phyloP scores from a whole-genome alignment of 2,797 vertebrate genomes.

The Zalophus californianus region DNA sequence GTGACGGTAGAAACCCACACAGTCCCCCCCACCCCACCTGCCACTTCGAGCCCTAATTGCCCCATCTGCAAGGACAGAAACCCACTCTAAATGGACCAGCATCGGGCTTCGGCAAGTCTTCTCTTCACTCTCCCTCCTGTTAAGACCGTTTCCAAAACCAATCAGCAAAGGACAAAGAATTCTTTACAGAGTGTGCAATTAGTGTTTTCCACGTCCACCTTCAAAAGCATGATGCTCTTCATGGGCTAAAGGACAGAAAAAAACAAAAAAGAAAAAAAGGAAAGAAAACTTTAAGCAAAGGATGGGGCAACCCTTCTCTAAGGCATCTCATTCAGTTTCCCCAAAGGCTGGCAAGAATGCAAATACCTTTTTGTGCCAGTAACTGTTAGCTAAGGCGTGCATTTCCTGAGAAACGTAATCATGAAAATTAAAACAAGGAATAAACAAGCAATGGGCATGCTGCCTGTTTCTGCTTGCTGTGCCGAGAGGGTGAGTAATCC shows the following conservation, averaged over 20 bases:
- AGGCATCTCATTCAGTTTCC: slow-evolving; percentile 77
- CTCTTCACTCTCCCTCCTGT: slow-evolving; percentile 81
- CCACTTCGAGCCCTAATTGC: slow-evolving; percentile 77
- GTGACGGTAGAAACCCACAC: slow-evolving; percentile 45
- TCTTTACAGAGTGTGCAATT: slow-evolving; percentile 86
- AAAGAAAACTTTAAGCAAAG: slow-evolving; percentile 84
- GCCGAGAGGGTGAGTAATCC: slow-evolving; percentile 58
- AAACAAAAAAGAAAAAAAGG: slow-evolving; percentile 83
- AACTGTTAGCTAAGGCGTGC: slow-evolving; percentile 72
- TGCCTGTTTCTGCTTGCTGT: slow-evolving; percentile 62
- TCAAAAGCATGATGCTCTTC: slow-evolving; percentile 98
- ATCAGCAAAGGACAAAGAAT: slow-evolving; percentile 75
- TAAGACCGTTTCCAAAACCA: slow-evolving; percentile 84
- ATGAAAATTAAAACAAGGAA: slow-evolving; percentile 77
- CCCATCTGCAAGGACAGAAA: slow-evolving; percentile 79
- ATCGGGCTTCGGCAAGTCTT: slow-evolving; percentile 80
- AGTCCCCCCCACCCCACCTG: slow-evolving; percentile 73
- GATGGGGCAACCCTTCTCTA: slow-evolving; percentile 82
- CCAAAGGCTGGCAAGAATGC: slow-evolving; percentile 77
- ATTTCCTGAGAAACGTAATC: slow-evolving; percentile 76
- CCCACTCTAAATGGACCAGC: slow-evolving; percentile 76
- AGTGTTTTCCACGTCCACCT: slow-evolving; percentile 93
- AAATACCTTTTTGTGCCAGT: slow-evolving; percentile 76
- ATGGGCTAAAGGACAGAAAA: slow-evolving; percentile 91
- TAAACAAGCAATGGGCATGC: slow-evolving; percentile 66